Evolutionary conservation across 2,888 invertebrate genomes (phyloP), one percentile per base, ranked within the genome.

Genomic region (Drosophila infuscata): DNA sequence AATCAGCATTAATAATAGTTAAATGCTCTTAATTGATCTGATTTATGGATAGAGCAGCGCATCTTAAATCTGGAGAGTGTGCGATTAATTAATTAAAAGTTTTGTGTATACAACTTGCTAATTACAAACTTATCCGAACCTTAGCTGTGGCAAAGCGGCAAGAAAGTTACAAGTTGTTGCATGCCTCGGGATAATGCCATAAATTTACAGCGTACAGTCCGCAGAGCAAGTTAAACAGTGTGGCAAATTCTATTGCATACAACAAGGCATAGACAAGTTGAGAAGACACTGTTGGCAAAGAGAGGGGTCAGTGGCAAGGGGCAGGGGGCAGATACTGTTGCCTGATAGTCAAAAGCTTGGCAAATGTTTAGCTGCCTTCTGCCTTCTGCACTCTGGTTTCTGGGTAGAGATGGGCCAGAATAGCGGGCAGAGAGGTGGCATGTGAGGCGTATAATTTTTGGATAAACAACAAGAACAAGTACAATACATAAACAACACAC

Each of bases 31-130:
- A 51, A 69, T 81, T 70, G 70, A 72, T 67, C 67, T 77, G 74
- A 70, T 77, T 74, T 78, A 43, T 68, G 51, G 63, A 67, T 46
- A 17, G 46, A 56, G 25, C 15, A 38, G 25, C 7, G 29, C 20
- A 46, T 35, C 48, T 60, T n/a, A 15, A n/a, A 41, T 38, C 25
- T 35, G n/a, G 32, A 36, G 61, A 48, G 43, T 57, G 53, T 54
- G 38, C 58, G 60, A 61, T 81, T 81, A 79, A 87, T 84, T 87
- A 84, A 89, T 89, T 83, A 84, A 81, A 89, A 87, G 61, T 84
- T 84, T 81, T 56, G 52, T 56, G 48, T 43, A 29, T 5, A 49
- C 48, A 68, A 74, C 51, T 62, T 70, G 56, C 60, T 33, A n/a
- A 53, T 68, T 61, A 52, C 30, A 49, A 20, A 38, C 20, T 8